Evolutionary conservation across 2,113 vertebrate genomes (phyloP).

Genomic region (Tragelaphus scriptus): DNA sequence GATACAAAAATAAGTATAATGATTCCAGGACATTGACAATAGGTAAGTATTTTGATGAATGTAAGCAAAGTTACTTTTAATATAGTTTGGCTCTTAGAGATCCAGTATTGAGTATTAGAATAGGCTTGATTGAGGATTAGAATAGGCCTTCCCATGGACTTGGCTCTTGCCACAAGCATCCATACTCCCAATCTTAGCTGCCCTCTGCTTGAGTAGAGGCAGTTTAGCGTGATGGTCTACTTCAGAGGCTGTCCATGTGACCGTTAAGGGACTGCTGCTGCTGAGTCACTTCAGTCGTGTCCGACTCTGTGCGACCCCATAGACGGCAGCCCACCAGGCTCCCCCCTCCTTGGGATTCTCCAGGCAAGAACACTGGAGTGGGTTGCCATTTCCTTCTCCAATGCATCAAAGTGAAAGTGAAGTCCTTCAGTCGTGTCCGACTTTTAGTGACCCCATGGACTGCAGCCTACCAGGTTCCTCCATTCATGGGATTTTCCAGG

Average conservation of each 20-base stretch:
- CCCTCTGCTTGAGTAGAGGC: background rate
- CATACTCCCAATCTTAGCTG: background rate
- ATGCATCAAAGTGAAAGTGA: too few relatives aligned
- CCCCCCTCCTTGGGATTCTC: too few relatives aligned
- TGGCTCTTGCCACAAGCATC: background rate
- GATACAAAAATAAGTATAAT: background rate
- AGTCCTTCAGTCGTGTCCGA: too few relatives aligned
- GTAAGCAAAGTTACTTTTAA: background rate
- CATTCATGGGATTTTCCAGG: too few relatives aligned
- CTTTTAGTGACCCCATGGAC: too few relatives aligned
- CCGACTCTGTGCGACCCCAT: too few relatives aligned
- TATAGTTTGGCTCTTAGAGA: background rate
- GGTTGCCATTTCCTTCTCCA: too few relatives aligned
- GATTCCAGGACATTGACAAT: background rate
- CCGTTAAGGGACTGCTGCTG: too few relatives aligned
- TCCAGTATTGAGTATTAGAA: background rate
- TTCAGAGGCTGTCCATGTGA: background rate
- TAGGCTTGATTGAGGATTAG: background rate
- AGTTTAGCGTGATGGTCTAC: background rate
- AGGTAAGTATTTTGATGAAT: background rate
- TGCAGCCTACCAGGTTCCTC: too few relatives aligned
- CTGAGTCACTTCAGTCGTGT: too few relatives aligned
- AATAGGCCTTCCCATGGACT: accelerated
- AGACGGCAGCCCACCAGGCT: too few relatives aligned
- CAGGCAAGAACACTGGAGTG: too few relatives aligned